Conservation (phyloP, 2,797 vertebrate species). For the Emydoidea blandingii region DNA sequence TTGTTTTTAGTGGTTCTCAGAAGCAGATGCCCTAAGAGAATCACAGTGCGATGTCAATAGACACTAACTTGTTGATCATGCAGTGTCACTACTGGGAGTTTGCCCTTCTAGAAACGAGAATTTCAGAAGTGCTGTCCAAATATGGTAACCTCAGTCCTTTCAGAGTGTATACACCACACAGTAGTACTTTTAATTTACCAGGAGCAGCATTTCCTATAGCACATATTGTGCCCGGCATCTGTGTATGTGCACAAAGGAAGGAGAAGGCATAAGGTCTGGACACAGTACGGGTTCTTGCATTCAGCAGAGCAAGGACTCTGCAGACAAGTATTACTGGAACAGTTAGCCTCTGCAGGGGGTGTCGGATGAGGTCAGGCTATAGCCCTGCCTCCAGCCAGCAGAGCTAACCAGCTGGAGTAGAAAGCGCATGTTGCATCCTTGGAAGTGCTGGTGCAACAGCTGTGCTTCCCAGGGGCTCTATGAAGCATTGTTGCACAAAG, state of each 20-base stretch:
- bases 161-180: background rate
- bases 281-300: background rate
- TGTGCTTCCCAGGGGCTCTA: background rate
- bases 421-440: background rate
- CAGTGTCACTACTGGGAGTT: background rate
- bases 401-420: accelerated
- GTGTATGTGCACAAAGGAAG: background rate
- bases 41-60: background rate
- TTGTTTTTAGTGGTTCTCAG: background rate
- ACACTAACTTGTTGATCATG: background rate
- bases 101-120: background rate
- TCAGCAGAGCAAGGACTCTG: background rate
- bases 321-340: background rate
- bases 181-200: conserved; percentile 1
- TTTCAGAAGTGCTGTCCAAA: background rate
- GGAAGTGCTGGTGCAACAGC: background rate
- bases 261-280: background rate
- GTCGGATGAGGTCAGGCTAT: background rate
- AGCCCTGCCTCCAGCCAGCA: background rate
- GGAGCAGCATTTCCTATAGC: background rate
- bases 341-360: background rate
- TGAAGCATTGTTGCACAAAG: background rate
- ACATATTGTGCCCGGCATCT: background rate
- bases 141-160: background rate
- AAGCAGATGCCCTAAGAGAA: background rate